Conservation (phyloP, 2,113 vertebrate genomes). For the Cololabis saira region DNA sequence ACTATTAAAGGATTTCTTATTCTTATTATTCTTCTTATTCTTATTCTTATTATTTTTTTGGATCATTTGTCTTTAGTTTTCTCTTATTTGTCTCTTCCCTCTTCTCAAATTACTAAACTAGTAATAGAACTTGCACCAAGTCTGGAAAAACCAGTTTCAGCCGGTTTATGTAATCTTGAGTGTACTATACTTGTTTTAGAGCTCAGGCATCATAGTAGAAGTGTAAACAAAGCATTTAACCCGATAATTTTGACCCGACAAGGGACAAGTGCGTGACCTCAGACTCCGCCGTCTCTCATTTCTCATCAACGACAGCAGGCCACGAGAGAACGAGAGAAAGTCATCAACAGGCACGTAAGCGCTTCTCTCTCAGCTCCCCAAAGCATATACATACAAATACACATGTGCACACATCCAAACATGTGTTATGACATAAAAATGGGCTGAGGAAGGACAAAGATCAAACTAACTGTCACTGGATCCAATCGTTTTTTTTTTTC, state of each 20-base stretch:
- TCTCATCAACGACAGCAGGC: slow-evolving; percentile 63
- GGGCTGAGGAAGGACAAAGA: no score
- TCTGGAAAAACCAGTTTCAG: background rate
- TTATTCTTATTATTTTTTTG: no score
- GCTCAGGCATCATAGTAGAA: slow-evolving; percentile 58
- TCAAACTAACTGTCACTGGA: background rate
- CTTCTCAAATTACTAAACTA: background rate
- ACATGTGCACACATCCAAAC: background rate
- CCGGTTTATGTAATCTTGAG: slow-evolving; percentile 6
- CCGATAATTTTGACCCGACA: slow-evolving; percentile 75
- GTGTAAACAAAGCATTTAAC: slow-evolving; percentile 82
- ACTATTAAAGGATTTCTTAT: no score
- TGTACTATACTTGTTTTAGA: slow-evolving; percentile 27
- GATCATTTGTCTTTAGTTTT: background rate
- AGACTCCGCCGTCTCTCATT: slow-evolving; percentile 72
- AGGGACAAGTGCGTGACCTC: slow-evolving; percentile 78
- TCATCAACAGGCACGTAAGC: slow-evolving; percentile 50
- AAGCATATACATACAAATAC: slow-evolving; percentile 15
- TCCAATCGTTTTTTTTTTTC: background rate
- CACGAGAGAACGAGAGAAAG: slow-evolving; percentile 77
- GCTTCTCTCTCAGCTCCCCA: background rate
- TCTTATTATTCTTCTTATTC: no score
- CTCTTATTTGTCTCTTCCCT: background rate
- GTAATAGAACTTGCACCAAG: background rate
- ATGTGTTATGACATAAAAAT: background rate